Conservation (phyloP, 2,797 vertebrate species). For the Liparis tanakae region DNA sequence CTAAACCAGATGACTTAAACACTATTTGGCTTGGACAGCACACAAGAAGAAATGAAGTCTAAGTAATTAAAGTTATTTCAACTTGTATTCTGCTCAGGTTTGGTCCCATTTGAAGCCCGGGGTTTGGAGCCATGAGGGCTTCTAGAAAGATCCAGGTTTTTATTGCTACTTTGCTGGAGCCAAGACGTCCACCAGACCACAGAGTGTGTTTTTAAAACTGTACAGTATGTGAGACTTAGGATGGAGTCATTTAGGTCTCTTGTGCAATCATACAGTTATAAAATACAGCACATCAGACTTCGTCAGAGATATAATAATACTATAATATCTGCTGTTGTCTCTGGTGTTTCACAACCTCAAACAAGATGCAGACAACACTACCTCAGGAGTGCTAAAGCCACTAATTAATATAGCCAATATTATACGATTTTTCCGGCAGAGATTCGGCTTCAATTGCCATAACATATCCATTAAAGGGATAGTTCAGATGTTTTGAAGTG, state of each 20-base stretch:
- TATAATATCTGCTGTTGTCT: background rate
- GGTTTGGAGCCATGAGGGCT: constrained; percentile 45
- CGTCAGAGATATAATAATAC: background rate
- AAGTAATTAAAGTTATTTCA: constrained; percentile 38
- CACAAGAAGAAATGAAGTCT: constrained; percentile 21
- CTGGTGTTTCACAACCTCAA: background rate
- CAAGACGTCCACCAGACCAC: constrained; percentile 53
- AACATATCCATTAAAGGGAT: background rate
- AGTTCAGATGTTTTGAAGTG: background rate
- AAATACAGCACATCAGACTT: background rate
- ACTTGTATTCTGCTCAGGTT: constrained; percentile 56
- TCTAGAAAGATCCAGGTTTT: constrained; percentile 61
- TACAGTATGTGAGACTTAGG: constrained; percentile 1
- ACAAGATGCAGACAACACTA: background rate
- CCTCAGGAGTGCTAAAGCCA: background rate
- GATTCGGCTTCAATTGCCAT: background rate
- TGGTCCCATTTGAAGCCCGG: constrained; percentile 28
- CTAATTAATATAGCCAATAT: background rate
- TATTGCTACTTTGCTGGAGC: constrained; percentile 57
- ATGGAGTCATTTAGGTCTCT: background rate
- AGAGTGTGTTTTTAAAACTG: background rate
- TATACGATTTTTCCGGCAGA: background rate
- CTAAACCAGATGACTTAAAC: constrained; percentile 31
- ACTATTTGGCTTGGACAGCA: constrained; percentile 45
- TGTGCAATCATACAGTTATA: background rate